Percentiles rank a stretch among this genome's conserved stretches.
phyloP scores from a whole-genome alignment of 2,888 invertebrate species.

The Meta bourneti region DNA sequence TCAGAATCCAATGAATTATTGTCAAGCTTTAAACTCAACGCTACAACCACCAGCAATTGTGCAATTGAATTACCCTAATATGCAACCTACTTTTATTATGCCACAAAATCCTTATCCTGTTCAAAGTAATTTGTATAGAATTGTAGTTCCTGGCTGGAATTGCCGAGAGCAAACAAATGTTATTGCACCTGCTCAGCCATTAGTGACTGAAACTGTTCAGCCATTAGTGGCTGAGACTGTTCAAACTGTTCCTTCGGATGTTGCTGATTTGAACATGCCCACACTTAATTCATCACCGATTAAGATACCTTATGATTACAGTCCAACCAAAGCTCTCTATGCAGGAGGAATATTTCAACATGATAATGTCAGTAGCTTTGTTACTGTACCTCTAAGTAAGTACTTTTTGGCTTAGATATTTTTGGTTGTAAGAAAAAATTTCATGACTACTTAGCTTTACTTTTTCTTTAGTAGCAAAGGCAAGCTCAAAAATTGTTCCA shows the following conservation, averaged over 20 bases:
- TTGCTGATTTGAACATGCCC: neutral
- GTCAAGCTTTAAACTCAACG: neutral
- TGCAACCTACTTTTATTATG: neutral
- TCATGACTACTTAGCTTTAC: neutral
- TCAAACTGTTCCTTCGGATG: neutral
- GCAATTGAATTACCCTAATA: neutral
- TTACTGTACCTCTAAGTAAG: slow-evolving; percentile 33
- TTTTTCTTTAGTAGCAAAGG: neutral
- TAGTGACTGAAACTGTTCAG: neutral
- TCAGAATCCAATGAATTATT: slow-evolving; percentile 2
- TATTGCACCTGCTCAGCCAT: neutral
- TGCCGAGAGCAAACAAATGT: slow-evolving; percentile 1
- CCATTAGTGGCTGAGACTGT: neutral
- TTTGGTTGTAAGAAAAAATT: neutral
- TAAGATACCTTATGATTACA: slow-evolving; percentile 20
- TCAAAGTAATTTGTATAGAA: neutral
- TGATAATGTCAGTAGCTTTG: slow-evolving; percentile 4
- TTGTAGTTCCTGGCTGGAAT: neutral
- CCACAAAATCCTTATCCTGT: neutral
- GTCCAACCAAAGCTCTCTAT: slow-evolving; percentile 14
- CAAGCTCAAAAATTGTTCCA: neutral
- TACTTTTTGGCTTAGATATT: neutral
- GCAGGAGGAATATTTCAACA: neutral
- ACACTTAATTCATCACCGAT: neutral
- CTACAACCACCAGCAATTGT: neutral